phyloP scores from a whole-genome alignment of 2,888 invertebrate species.

The Heliconius erato region DNA sequence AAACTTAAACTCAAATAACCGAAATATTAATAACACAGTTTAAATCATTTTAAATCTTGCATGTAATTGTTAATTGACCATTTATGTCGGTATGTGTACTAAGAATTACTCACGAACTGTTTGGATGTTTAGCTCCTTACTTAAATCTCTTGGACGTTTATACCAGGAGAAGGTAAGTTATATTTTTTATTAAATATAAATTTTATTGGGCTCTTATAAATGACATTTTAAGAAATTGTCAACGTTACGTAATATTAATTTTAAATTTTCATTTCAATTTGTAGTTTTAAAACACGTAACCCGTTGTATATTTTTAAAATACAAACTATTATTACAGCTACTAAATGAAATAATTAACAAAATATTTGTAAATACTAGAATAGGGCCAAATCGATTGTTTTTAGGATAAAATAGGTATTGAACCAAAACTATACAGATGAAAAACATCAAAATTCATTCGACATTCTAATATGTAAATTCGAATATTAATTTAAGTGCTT shows the following conservation, averaged over 20 bases:
- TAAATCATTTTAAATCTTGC: neutral
- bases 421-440: neutral
- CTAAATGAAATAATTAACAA: neutral
- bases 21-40: too few species aligned
- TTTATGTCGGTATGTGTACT: neutral
- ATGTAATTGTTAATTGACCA: neutral
- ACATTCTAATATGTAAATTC: conserved; percentile 47
- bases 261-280: neutral
- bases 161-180: neutral
- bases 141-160: conserved; percentile 2
- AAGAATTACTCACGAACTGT: neutral
- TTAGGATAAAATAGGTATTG: neutral
- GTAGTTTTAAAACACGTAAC: neutral
- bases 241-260: neutral
- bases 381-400: neutral
- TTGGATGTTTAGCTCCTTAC: neutral
- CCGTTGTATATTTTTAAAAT: too few species aligned
- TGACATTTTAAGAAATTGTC: neutral
- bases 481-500: conserved; percentile 50
- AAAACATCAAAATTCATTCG: conserved; percentile 18
- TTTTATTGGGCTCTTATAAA: too few species aligned
- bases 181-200: neutral
- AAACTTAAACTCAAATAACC: neutral
- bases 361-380: neutral
- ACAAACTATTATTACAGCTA: too few species aligned